Evolutionary conservation across 2,888 invertebrate genomes (phyloP).

Genomic region (Elmis aenea): DNA sequence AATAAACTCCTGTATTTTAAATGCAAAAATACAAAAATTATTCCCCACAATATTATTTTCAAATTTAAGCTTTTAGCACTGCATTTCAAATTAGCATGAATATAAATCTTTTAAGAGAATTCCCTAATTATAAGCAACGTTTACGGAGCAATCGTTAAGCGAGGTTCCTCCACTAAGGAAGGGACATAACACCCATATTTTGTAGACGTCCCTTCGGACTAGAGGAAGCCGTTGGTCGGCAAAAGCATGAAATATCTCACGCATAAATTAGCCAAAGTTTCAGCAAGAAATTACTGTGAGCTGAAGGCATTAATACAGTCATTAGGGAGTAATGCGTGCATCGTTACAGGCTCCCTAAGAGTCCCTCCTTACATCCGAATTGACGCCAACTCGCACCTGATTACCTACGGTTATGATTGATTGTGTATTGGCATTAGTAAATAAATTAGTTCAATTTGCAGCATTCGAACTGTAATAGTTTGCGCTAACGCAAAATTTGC

Average conservation of each 20-base stretch:
- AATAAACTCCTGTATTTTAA: too few relatives aligned
- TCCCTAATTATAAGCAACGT: too few relatives aligned
- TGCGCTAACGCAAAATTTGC: too few relatives aligned
- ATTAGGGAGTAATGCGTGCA: conserved; percentile 36
- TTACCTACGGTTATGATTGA: conserved; percentile 40
- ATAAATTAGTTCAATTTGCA: conserved; percentile 36
- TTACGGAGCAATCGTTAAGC: conserved; percentile 18
- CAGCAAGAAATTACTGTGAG: conserved; percentile 44
- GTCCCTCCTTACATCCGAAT: conserved; percentile 30
- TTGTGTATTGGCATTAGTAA: conserved; percentile 31
- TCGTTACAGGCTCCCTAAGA: conserved; percentile 27
- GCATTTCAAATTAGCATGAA: too few relatives aligned
- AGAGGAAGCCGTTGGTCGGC: conserved; percentile 33
- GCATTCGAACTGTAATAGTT: too few relatives aligned
- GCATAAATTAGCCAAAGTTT: conserved; percentile 46
- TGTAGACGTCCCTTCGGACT: conserved; percentile 26
- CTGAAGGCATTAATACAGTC: conserved; percentile 43
- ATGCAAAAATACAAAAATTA: too few relatives aligned
- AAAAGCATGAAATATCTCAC: conserved; percentile 43
- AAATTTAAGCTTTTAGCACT: too few relatives aligned
- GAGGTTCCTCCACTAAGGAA: too few relatives aligned
- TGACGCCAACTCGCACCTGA: conserved; percentile 40
- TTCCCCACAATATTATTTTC: too few relatives aligned
- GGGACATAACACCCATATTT: conserved; percentile 16
- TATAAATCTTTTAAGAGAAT: too few relatives aligned